Base-by-base conservation (phyloP, 2,113 vertebrate species). In the Paramormyrops kingsleyae region DNA sequence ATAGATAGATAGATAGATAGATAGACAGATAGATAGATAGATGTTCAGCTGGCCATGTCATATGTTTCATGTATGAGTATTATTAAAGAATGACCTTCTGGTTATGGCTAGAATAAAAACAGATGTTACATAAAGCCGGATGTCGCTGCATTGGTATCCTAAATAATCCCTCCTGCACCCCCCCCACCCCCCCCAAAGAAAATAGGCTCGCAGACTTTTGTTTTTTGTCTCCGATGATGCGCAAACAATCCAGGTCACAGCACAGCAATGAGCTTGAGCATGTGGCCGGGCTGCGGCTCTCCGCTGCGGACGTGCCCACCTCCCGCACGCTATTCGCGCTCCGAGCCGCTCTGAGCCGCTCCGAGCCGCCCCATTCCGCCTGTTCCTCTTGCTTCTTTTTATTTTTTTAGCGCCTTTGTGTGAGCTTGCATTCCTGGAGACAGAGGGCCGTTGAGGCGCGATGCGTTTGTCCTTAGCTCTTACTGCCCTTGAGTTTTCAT, bases 391-490 rank as follows among this genome's bases (percentile, higher is more conserved):
- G 52, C 52, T 84, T 7, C 39, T 17, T 86, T 91, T 44, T 92
- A 88, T 91, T 91, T 93, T 90, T 89, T 83, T 88, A 52, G 89
- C 19, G 8, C 85, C 44, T 83, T 83, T 92, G 92, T 92, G 92
- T 92, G 87, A 89, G 92, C 92, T 92, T 87, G 93, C 93, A 94
- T 91, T 94, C 93, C 92, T 92, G 91, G 93, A 93, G 91, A 91
- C 92, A 90, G 94, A 92, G 91, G 93, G 94, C 93, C 92, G 94
- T 93, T 92, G 92, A 92, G 90, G 87, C 91, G 94, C 95, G 94
- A 95, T 95, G 93, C 92, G 91, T 96, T 96, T 95, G 96, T 96
- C 95, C 96, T 96, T 96, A 95, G 95, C 94, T 95, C 91, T 93
- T 96, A 95, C 95, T 96, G 95, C 95, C 95, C 95, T 96, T 96